Evolutionary conservation across 2,113 vertebrate species (phyloP), one percentile per base, ranked within the genome.

Genomic region (Aplodontia rufa): DNA sequence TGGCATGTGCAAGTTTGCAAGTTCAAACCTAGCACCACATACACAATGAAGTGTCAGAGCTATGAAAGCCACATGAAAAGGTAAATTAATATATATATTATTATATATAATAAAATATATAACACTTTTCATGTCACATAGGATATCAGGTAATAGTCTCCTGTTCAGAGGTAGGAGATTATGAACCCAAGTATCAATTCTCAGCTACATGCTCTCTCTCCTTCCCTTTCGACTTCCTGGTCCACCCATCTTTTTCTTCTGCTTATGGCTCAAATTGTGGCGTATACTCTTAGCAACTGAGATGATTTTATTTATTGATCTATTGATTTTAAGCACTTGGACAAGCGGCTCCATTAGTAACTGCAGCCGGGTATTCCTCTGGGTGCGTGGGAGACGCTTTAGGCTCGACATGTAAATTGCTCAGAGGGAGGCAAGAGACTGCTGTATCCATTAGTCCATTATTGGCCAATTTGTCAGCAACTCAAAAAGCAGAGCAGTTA

Each of bases 361-460:
- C 95, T 93, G 11, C 95, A 96, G 76, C 28, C 72, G 37, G 10
- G 72, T 95, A 74, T 60, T 47, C 84, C 93, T 96, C 72, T 93
- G 91, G 96, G 94, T 79, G 88, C 51, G 20, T 37, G 68, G 68
- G 45, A 95, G 37, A 86, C 69, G 93, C 62, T 98, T 97, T 88
- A 95, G 87, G 53, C 17, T 51, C 97, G 97, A 97, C 94, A 95
- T 90, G 71, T 97, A 98, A 98, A 98, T 97, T 97, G 88, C 88
- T 83, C 53, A 93, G 51, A 35, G 5, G 58, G 42, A 93, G 78
- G 45, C 53, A 97, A 94, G 96, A 97, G 81, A 95, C 85, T 81
- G 26, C 32, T 90, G 62, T 45, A 96, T 98, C 97, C 96, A 97
- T 97, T 98, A 98, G n/a, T 76, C 22, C 60, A 89, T 98, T 98